These are phyloP conservation scores for Tokudaia tokunoshimensis DNA, from an alignment of 2,797 vertebrate genomes.

Conservation along the genomic window DNA sequence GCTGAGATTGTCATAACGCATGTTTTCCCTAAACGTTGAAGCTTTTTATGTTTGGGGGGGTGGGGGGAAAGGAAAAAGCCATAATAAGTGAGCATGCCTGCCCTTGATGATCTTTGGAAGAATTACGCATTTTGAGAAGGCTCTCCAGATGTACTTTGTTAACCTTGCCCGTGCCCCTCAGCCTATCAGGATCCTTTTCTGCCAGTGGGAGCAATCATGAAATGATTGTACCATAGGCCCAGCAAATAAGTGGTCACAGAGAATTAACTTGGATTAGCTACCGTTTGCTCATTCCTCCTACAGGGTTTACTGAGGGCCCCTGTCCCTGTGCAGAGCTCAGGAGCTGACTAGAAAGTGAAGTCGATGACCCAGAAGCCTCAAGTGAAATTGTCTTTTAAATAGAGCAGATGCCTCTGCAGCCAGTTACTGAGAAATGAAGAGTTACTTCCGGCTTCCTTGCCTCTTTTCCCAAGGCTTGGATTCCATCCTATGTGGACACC, in stretches of 20 bases:
- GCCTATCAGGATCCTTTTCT: neutral
- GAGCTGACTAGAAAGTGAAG: neutral
- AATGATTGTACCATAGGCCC: neutral
- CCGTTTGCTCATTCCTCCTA: neutral
- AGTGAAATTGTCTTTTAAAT: neutral
- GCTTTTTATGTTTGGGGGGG: constrained; percentile 23
- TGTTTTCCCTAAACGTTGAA: neutral
- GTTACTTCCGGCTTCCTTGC: neutral
- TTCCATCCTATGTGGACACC: neutral
- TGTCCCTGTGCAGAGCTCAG: neutral
- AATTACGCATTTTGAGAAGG: neutral
- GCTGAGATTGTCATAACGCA: neutral
- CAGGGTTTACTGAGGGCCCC: neutral
- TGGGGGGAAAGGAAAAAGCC: neutral
- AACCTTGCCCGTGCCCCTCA: neutral
- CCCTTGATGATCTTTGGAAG: neutral
- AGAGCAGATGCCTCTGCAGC: neutral
- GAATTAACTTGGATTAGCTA: constrained; percentile 8
- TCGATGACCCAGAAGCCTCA: neutral
- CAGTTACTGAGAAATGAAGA: neutral
- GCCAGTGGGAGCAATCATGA: neutral
- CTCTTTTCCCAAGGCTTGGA: neutral
- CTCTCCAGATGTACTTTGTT: neutral
- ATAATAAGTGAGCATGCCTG: neutral
- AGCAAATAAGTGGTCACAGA: neutral